Conservation (phyloP, 1,140 invertebrate genomes). For the Drosophila hydei region DNA sequence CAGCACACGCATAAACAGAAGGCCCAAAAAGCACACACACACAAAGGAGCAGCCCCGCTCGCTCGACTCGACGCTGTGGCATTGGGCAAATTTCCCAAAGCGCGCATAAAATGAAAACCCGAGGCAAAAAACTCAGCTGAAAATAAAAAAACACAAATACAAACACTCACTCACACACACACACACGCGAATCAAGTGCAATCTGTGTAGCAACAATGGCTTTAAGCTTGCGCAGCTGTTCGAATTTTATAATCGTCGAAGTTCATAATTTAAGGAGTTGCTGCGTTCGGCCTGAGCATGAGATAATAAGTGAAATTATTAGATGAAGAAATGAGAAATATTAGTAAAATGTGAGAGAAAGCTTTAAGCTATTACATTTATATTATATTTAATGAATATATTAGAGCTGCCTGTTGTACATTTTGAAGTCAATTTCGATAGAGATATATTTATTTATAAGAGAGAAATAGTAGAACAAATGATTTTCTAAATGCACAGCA, state of each 20-base stretch:
- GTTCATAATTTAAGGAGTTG: not conserved
- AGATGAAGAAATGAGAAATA: too few relatives aligned
- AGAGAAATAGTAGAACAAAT: too few relatives aligned
- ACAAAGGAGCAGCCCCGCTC: not conserved
- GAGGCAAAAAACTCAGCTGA: constrained; percentile 36
- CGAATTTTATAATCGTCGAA: constrained; percentile 3
- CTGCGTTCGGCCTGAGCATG: too few relatives aligned
- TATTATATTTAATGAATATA: too few relatives aligned
- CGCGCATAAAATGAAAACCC: constrained; percentile 72
- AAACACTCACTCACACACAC: not conserved
- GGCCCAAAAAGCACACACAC: not conserved
- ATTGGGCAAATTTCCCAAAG: constrained; percentile 74
- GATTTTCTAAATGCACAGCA: too few relatives aligned
- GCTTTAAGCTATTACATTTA: too few relatives aligned
- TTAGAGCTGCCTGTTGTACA: too few relatives aligned
- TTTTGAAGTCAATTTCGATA: too few relatives aligned
- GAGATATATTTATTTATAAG: too few relatives aligned
- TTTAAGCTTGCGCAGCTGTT: constrained; percentile 29
- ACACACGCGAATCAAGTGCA: constrained; percentile 14
- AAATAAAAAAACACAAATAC: not conserved
- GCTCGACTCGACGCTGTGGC: constrained; percentile 48
- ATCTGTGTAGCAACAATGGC: constrained; percentile 16
- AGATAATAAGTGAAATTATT: too few relatives aligned
- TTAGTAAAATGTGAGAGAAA: too few relatives aligned
- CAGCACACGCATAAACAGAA: constrained; percentile 27